phyloP scores from a whole-genome alignment of 2,113 vertebrate species.

The Istiophorus platypterus region DNA sequence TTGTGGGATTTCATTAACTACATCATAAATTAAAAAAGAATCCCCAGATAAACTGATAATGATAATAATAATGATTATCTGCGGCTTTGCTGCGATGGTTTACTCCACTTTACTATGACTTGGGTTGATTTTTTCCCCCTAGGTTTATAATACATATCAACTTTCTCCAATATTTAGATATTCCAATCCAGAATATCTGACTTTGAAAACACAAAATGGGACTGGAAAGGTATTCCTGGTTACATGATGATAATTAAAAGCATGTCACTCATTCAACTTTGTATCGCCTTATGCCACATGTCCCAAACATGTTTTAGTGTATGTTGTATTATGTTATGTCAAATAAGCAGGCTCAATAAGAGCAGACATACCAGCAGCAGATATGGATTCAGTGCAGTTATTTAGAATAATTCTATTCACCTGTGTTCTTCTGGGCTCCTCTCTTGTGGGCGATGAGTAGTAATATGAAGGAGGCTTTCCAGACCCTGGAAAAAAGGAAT shows the following conservation, averaged over 20 bases:
- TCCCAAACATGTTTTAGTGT: not conserved
- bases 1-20: not conserved
- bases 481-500: constrained; percentile 86
- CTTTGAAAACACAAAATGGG: no score
- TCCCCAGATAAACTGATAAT: not conserved
- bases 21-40: not conserved
- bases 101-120: not conserved
- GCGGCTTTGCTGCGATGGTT: not conserved
- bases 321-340: no score
- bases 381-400: not conserved
- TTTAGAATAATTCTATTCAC: constrained; percentile 78
- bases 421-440: constrained; percentile 93
- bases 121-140: not conserved
- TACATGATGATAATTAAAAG: no score
- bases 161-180: not conserved
- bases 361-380: not conserved
- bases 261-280: not conserved
- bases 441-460: constrained; percentile 95
- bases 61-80: not conserved
- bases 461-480: constrained; percentile 95
- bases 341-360: no score
- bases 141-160: not conserved
- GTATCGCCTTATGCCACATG: not conserved
- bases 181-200: no score
- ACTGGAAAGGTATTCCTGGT: no score